Base-by-base conservation (phyloP, 1,140 invertebrate genomes). In the Gerris buenoi region DNA sequence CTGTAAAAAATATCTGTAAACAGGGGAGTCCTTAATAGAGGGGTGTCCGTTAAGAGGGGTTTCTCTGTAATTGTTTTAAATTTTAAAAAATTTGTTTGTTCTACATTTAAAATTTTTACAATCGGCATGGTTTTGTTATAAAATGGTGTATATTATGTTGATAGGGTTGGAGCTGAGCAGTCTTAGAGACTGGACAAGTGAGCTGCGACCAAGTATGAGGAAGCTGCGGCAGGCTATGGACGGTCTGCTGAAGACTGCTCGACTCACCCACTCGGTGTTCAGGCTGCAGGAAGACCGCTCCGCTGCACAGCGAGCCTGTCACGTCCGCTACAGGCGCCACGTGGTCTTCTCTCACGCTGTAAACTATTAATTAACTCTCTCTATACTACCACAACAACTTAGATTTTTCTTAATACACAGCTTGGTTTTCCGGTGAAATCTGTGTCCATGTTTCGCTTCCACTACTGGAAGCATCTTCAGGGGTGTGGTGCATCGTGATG, bases 331-430 rank as follows among this genome's bases (percentile, higher is more conserved):
- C 62, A 79, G 93, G 65, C 77, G 93, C 67, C 91, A 96, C 77
- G 88, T 94, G 27, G 92, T 92, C 74, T 95, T 95, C 75, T 91
- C 91, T 25, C 93, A 97, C 79, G 90, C 93, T 64, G 90, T 94
- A 78, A 86, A 81, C 64, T 27, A 59, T 23, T 67, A 27, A 28
- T n/a, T n/a, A n/a, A n/a, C n/a, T n/a, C n/a, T n/a, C n/a, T n/a
- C n/a, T n/a, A n/a, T n/a, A n/a, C n/a, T n/a, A n/a, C n/a, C n/a
- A n/a, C n/a, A n/a, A n/a, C n/a, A n/a, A n/a, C n/a, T n/a, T n/a
- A n/a, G n/a, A n/a, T n/a, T n/a, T n/a, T n/a, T n/a, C n/a, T n/a
- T n/a, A n/a, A n/a, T n/a, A n/a, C n/a, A n/a, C n/a, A n/a, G n/a
- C n/a, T n/a, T n/a, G n/a, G n/a, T n/a, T n/a, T n/a, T n/a, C n/a